These are phyloP conservation scores for Danionella cerebrum DNA, from an alignment of 2,113 vertebrate genomes.

Conservation along the genomic window DNA sequence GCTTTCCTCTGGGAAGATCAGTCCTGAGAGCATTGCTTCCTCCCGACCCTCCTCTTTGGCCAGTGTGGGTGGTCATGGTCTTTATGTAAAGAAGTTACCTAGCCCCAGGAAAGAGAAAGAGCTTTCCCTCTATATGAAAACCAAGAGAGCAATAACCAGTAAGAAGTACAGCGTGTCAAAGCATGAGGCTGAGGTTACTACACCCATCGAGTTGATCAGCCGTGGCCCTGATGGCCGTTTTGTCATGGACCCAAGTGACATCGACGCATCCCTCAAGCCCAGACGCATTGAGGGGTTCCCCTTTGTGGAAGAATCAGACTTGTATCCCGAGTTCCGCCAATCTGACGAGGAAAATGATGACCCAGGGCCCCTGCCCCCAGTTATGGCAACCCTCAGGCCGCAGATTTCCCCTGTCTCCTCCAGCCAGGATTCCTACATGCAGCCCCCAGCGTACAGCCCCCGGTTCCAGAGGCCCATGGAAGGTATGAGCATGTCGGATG, in stretches of 20 bases:
- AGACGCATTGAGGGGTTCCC: slow-evolving; percentile 95
- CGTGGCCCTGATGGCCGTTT: slow-evolving; percentile 93
- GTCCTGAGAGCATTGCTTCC: slow-evolving; percentile 90
- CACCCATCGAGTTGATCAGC: slow-evolving; percentile 95
- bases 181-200: slow-evolving; percentile 87
- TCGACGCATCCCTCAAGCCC: slow-evolving; percentile 69
- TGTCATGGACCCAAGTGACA: slow-evolving; percentile 77
- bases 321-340: slow-evolving; percentile 98
- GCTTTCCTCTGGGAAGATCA: slow-evolving; percentile 96
- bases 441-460: slow-evolving; percentile 97
- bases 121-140: slow-evolving; percentile 95
- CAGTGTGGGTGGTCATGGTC: slow-evolving; percentile 80
- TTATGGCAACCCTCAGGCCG: slow-evolving; percentile 85
- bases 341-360: slow-evolving; percentile 97
- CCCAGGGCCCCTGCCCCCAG: slow-evolving; percentile 77
- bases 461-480: slow-evolving; percentile 86
- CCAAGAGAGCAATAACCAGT: slow-evolving; percentile 94
- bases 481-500: slow-evolving; percentile 78
- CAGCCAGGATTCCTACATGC: slow-evolving; percentile 94
- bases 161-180: slow-evolving; percentile 98
- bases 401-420: slow-evolving; percentile 94
- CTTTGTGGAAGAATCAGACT: slow-evolving; percentile 94
- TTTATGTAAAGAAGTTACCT: slow-evolving; percentile 82
- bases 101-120: slow-evolving; percentile 89
- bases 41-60: slow-evolving; percentile 86